These are phyloP conservation scores for Brachycybe producta DNA, from an alignment of 2,888 invertebrate genomes.

Conservation along the genomic window DNA sequence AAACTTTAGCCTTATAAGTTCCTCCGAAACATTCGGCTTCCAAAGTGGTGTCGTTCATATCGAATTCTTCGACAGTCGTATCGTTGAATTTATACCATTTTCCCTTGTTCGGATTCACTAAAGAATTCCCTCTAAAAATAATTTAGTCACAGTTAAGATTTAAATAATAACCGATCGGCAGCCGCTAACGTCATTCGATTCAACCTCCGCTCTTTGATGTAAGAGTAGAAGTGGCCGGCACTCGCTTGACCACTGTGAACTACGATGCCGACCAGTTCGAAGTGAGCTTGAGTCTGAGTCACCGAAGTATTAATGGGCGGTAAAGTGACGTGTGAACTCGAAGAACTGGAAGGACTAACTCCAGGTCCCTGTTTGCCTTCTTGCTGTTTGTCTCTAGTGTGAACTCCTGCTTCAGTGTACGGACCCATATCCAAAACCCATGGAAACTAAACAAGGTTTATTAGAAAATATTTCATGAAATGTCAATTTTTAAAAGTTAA, in stretches of 20 bases:
- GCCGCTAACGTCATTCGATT: neutral
- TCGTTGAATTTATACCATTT: slow-evolving; percentile 43
- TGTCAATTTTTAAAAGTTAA: too few species aligned
- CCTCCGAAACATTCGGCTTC: slow-evolving; percentile 42
- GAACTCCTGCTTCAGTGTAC: slow-evolving; percentile 39
- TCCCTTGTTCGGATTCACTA: slow-evolving; percentile 34
- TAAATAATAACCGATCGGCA: neutral
- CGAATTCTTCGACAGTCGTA: slow-evolving; percentile 38
- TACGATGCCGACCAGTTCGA: slow-evolving; percentile 40
- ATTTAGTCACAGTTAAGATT: neutral
- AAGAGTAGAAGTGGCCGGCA: slow-evolving; percentile 43
- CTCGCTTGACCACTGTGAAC: slow-evolving; percentile 43
- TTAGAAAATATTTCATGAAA: slow-evolving; percentile 7
- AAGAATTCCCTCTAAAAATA: slow-evolving; percentile 31
- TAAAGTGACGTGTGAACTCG: too few species aligned
- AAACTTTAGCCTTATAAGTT: slow-evolving; percentile 37
- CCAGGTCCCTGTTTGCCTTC: slow-evolving; percentile 1
- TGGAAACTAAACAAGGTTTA: slow-evolving; percentile 35
- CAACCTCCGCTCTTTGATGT: slow-evolving; percentile 33
- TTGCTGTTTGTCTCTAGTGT: slow-evolving; percentile 22
- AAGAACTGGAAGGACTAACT: neutral
- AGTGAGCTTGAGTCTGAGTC: slow-evolving; percentile 24
- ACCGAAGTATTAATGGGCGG: slow-evolving; percentile 15
- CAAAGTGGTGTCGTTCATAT: slow-evolving; percentile 36
- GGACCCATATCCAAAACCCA: slow-evolving; percentile 40